phyloP scores from a whole-genome alignment of 1,140 invertebrate species.

The Asbolus verrucosus region DNA sequence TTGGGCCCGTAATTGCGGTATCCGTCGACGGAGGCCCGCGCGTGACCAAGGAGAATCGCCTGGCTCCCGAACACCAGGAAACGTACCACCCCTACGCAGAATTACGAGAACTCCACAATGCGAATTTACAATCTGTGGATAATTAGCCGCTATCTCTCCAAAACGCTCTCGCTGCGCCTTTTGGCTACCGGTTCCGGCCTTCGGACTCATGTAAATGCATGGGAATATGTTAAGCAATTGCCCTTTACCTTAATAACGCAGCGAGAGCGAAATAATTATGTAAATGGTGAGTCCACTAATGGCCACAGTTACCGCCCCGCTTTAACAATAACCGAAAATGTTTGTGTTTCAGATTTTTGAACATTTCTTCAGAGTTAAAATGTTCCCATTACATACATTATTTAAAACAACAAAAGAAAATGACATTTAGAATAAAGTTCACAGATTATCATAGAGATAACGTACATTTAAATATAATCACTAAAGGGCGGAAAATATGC shows the following conservation, averaged over 20 bases:
- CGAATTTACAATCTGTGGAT: no score
- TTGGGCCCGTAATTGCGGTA: conserved; percentile 50
- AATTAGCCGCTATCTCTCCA: neutral
- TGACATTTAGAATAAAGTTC: no score
- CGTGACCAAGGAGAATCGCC: conserved; percentile 52
- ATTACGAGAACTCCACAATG: conserved; percentile 8
- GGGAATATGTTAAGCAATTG: conserved; percentile 35
- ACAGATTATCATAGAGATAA: no score
- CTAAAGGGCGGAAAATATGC: no score
- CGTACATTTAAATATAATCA: no score
- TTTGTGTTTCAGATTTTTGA: no score
- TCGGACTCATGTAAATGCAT: conserved; percentile 24
- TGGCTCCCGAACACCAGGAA: conserved; percentile 50
- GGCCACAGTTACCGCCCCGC: no score
- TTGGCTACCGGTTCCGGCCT: conserved; percentile 9
- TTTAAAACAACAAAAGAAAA: no score
- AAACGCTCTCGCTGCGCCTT: neutral
- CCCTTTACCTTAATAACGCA: conserved; percentile 19
- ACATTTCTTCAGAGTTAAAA: no score
- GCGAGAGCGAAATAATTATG: conserved; percentile 22
- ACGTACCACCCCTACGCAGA: conserved; percentile 22
- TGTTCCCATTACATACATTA: no score
- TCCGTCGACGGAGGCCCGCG: conserved; percentile 46
- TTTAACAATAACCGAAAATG: no score
- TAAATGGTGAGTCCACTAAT: no score